Base-by-base conservation (phyloP, 2,888 invertebrate genomes). In the Hanleya hanleyi region DNA sequence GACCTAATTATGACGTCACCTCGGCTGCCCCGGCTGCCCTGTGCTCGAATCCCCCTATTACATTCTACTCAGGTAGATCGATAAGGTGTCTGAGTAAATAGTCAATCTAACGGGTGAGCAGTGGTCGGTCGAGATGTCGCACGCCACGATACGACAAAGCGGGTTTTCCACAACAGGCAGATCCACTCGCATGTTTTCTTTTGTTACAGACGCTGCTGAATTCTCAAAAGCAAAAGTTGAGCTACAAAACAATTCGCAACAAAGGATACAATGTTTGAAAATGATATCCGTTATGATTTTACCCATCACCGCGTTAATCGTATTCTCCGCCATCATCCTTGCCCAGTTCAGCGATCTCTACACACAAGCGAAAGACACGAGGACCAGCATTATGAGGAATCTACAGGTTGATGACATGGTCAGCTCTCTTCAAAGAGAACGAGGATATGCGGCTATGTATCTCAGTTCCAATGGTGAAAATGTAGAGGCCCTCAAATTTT, bases 391-490 rank as follows among this genome's bases (percentile, higher is more conserved):
- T 18, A 9, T 22, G 5, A 12, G 18, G 26, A 64, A 26, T 64
- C 26, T 64, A 4, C 35, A 29, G 36, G 1, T 64, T 12, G 35
- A 35, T n/a, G 3, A 35, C n/a, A 5, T 64, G 2, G 35, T 64
- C 18, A 26, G 12, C 1, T n/a, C 22, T 26, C n/a, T 64, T 22
- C 64, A 64, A 35, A 26, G 36, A 35, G 64, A 64, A 37, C 64
- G 64, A 9, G 64, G 64, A 4, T 15, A 12, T 15, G 18, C 64
- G 2, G 35, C 64, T 37, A 64, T 64, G 64, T 64, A 37, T 35
- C 35, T 64, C 18, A 64, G 64, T 64, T 64, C 64, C 18, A 18
- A 35, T 15, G 64, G 64, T 15, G n/a, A 9, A 18, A 64, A 64
- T 26, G 1, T 5, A 15, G 64, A 35, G n/a, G 64, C 64, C 15